These are phyloP conservation scores for Plebejus melissa DNA, from an alignment of 2,888 invertebrate genomes.

Conservation along the genomic window DNA sequence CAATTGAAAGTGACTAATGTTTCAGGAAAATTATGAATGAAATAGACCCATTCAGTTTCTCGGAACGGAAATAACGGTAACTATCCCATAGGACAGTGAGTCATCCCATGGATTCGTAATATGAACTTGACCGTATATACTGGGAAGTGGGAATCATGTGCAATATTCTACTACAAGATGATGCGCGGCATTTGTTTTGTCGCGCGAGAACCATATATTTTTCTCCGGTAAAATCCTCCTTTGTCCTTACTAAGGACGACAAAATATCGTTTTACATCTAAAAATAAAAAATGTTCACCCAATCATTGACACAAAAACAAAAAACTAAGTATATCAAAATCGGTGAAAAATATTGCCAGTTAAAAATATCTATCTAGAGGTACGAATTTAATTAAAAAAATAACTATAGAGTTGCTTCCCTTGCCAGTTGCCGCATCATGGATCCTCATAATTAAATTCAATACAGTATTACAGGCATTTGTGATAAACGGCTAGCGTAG, in stretches of 20 bases:
- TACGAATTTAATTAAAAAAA: neutral
- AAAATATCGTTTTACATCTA: too few species aligned
- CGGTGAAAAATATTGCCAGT: neutral
- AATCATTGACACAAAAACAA: too few species aligned
- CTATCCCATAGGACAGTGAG: conserved; percentile 1
- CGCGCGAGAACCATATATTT: too few species aligned
- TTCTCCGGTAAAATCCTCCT: too few species aligned
- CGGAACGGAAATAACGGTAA: conserved; percentile 45
- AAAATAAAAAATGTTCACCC: too few species aligned
- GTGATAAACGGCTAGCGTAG: neutral
- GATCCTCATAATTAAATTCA: neutral
- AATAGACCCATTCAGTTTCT: conserved; percentile 56
- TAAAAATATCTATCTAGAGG: neutral
- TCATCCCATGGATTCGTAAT: neutral
- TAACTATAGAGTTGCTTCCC: neutral
- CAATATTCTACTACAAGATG: neutral
- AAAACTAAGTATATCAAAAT: neutral
- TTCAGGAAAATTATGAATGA: conserved; percentile 43
- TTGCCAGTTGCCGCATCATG: neutral
- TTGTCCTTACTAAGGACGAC: too few species aligned
- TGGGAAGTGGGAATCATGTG: neutral
- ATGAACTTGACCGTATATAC: neutral
- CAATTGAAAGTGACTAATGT: conserved; percentile 41
- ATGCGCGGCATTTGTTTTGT: too few species aligned
- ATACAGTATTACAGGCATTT: neutral